These are phyloP conservation scores for Lutjanus campechanus DNA, from an alignment of 2,797 vertebrate genomes.

Conservation along the genomic window DNA sequence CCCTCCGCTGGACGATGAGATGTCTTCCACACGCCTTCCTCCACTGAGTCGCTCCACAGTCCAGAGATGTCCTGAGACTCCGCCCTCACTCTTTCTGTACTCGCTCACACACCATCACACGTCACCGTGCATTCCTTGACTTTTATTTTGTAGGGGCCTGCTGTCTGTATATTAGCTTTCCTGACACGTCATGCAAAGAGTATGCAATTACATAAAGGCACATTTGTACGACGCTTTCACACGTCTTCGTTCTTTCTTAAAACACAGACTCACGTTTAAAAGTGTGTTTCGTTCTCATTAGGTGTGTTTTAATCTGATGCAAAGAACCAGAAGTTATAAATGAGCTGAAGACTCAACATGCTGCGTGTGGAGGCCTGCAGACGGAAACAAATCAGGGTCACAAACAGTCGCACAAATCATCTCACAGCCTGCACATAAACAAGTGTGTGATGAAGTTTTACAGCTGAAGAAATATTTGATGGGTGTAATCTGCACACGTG, in stretches of 20 bases:
- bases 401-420: too few species aligned
- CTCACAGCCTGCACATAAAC: too few species aligned
- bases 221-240: conserved; percentile 63
- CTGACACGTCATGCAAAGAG: conserved; percentile 59
- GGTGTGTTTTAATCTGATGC: conserved; percentile 39
- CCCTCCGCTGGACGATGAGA: conserved; percentile 36
- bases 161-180: conserved; percentile 48
- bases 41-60: conserved; percentile 64
- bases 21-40: conserved; percentile 65
- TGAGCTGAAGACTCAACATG: conserved; percentile 9
- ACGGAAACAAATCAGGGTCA: too few species aligned
- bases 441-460: too few species aligned
- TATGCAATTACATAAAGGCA: conserved; percentile 70
- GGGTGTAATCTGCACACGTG: too few species aligned
- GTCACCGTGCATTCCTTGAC: conserved; percentile 48
- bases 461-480: too few species aligned
- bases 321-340: conserved; percentile 20
- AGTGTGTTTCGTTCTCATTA: conserved; percentile 46
- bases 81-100: conserved; percentile 23
- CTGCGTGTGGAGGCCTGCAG: conserved; percentile 46
- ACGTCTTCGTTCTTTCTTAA: conserved; percentile 53
- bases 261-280: conserved; percentile 53
- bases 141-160: conserved; percentile 46
- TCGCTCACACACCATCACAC: conserved; percentile 2
- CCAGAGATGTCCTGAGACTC: conserved; percentile 27